These are phyloP conservation scores for Lepisosteus osseus DNA, from an alignment of 2,113 vertebrate genomes.

Conservation along the genomic window DNA sequence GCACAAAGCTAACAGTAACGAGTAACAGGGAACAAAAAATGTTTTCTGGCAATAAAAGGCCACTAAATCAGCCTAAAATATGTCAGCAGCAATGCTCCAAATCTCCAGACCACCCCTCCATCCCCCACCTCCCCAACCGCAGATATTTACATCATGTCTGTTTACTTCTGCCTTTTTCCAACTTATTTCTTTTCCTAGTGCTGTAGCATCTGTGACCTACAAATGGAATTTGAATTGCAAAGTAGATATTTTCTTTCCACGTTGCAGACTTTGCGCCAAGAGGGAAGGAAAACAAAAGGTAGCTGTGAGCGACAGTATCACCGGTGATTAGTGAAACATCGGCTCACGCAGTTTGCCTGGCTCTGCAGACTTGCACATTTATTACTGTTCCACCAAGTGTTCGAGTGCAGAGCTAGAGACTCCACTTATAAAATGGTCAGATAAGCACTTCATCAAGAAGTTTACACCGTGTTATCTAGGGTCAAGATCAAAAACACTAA, in stretches of 20 bases:
- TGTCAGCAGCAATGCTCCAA: too few species aligned
- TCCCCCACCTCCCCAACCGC: neutral
- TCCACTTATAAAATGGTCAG: too few species aligned
- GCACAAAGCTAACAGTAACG: too few species aligned
- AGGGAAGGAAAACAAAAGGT: neutral
- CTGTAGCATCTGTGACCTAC: slow-evolving; percentile 1
- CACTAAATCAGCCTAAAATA: too few species aligned
- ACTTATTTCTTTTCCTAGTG: neutral
- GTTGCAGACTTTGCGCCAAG: neutral
- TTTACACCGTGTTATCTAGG: too few species aligned
- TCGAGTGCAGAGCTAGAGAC: too few species aligned
- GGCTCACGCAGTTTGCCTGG: neutral
- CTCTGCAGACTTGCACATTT: neutral
- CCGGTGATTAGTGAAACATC: neutral
- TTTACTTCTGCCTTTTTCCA: neutral
- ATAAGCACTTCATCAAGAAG: too few species aligned
- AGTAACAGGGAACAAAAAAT: too few species aligned
- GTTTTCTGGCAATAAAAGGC: too few species aligned
- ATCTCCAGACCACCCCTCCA: neutral
- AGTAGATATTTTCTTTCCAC: neutral
- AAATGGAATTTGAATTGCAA: neutral
- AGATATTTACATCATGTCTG: neutral
- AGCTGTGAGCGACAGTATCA: neutral
- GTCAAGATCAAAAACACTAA: too few species aligned
- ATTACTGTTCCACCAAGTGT: too few species aligned